Base-by-base conservation (phyloP, 1,140 invertebrate species). In the Stegodyphus mimosarum region DNA sequence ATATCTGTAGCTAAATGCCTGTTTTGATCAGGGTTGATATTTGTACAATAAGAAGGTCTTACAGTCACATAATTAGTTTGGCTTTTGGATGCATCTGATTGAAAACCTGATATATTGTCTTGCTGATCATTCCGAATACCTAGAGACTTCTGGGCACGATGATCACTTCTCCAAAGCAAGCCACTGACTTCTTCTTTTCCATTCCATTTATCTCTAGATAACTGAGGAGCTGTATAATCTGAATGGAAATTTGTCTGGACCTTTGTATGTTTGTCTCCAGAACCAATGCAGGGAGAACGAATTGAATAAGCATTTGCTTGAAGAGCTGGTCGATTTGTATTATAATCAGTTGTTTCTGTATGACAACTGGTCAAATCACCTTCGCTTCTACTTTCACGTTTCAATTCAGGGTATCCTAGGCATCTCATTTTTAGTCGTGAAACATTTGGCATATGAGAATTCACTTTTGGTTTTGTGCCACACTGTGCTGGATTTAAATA, bases 301-400 rank as follows among this genome's bases (percentile, higher is more conserved):
- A 52, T 7, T 49, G 63, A n/a, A 18, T 81, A 15, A 7, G 52
- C 18, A 67, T 81, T 6, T 69, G 51, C 6, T 77, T 51, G 50
- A 70, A 15, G 10, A 7, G 63, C 7, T 51, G 66, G 64, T 15
- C 10, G 55, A 18, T 53, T 55, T 7, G 64, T 6, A 7, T 86
- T 60, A n/a, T 78, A 64, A 5, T 78, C 83, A 33, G 63, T 83
- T 70, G 55, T 63, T 3, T 78, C 75, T 9, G 67, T 71, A 55
- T 78, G 69, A 66, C 83, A 86, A 13, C 83, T 77, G 5, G 83
- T 86, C 9, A 86, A 63, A 48, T 86, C 84, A 17, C 84, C 84
- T 67, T 86, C 84, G 60, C 84, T 86, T 75, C 77, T 79, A 50
- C 84, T 86, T 17, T 86, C 84, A 3, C 84, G 11, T 50, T 79